Evolutionary conservation across 2,797 vertebrate genomes (phyloP), one percentile per base, ranked within the genome.

Genomic region (Scarus forsteni): DNA sequence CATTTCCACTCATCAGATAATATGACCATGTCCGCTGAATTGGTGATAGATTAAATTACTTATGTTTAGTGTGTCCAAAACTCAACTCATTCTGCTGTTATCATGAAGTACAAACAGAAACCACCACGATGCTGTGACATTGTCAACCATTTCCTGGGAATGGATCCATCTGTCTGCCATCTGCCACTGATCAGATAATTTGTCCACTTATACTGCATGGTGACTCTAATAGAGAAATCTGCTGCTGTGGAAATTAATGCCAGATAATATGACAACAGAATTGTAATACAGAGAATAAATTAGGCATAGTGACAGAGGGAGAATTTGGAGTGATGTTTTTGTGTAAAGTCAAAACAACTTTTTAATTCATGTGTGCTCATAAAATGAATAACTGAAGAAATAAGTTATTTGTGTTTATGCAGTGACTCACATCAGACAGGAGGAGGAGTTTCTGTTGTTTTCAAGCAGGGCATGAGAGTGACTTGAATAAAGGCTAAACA

Each of bases 101-200:
- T 77, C 57, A 16, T 64, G 46, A 68, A 79, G 61, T 75, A 73
- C 56, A 80, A 72, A 72, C 59, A 53, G 46, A 74, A 81, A 85
- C 81, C 69, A 72, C 65, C 57, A 43, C 18, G 62, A 67, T 59
- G 80, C 67, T 38, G 51, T 45, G 79, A 89, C 66, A 73, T 55
- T 27, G 61, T 74, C 74, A 57, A 80, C 71, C 66, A 27, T 63
- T 80, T 81, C 48, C 76, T 39, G 65, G 75, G 73, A 88, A 81
- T 70, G 66, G 70, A 73, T 84, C 83, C 88, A 87, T 88, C 81
- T 87, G 86, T 77, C 74, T 35, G 73, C 84, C 88, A 85, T 85
- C 88, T 90, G 86, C 74, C 52, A n/a, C 61, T 58, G 73, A 86
- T 87, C 83, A 78, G 79, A 78, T 85, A 66, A 85, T 88, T 80